Evolutionary conservation across 2,113 vertebrate genomes (phyloP), one percentile per base, ranked within the genome.

Genomic region (Psilopsiagon aurifrons): DNA sequence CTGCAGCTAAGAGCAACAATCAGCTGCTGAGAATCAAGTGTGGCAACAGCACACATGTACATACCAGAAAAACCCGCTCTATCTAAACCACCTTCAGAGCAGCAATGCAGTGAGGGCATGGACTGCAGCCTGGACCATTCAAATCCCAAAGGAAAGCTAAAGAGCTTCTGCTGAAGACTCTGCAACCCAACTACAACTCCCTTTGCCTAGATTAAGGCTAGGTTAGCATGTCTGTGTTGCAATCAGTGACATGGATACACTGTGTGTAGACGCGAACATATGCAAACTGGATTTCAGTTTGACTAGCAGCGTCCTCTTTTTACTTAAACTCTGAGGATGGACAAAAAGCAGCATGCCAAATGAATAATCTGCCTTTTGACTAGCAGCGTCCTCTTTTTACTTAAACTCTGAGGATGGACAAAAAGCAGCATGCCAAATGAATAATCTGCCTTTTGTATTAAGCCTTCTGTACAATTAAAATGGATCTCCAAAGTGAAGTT

Each of bases 31-130:
- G 24, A 62, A 39, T 43, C 47, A 69, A 88, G 25, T 5, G 23
- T 64, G 52, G n/a, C 83, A 79, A 59, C 1, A 74, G 31, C 35
- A 28, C 27, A 28, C 0, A 0, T 2, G 17, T 17, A n/a, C 0
- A 0, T 13, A 62, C 27, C 63, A 74, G 68, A 43, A 77, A 76
- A 88, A 57, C 17, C n/a, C 70, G 35, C 35, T 73, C 73, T 23
- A 73, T 59, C 19, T 64, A 83, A 41, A 54, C 31, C 54, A n/a
- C 1, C 0, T 10, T 87, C 35, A 70, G 35, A 84, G 27, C 33
- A 81, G 64, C 12, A 9, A 31, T 11, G 17, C 52, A 51, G 35
- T 1, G 10, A 78, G 16, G 7, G 19, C 18, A 63, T 7, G 22
- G 62, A 43, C 71, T 63, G 49, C 17, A 93, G 15, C 13, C n/a